Percentiles rank a stretch among this genome's conserved stretches.
Conservation (phyloP, 2,113 vertebrate genomes). For the Meles meles region DNA sequence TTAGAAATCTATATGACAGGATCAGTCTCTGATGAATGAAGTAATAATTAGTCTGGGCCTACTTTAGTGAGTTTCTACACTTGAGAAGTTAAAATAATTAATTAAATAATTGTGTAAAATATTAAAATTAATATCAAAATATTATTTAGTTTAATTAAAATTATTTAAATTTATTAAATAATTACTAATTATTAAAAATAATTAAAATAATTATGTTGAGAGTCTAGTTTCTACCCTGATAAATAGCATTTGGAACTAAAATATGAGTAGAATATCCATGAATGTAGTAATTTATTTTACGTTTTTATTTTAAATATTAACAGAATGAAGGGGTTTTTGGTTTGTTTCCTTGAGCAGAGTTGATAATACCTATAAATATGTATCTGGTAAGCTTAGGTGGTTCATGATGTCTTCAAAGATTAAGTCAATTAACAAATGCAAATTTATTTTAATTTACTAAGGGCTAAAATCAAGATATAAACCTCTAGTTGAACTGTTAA, state of each 20-base stretch:
- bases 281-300: slow-evolving; percentile 1
- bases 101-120: too few relatives aligned
- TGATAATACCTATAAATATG: background rate
- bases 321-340: background rate
- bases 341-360: background rate
- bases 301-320: slow-evolving; percentile 14
- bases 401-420: slow-evolving; percentile 23
- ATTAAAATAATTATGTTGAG: background rate
- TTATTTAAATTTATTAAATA: too few relatives aligned
- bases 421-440: slow-evolving; percentile 1
- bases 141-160: too few relatives aligned
- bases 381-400: background rate
- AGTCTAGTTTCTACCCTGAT: background rate
- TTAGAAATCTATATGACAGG: background rate
- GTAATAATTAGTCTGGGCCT: background rate
- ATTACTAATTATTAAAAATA: too few relatives aligned
- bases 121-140: too few relatives aligned
- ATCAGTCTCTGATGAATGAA: slow-evolving; percentile 23
- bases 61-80: background rate
- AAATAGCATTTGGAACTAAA: slow-evolving; percentile 25
- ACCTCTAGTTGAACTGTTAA: background rate
- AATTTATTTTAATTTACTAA: slow-evolving; percentile 44
- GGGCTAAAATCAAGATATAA: background rate
- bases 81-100: slow-evolving; percentile 23
- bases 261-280: background rate